These are phyloP conservation scores for Muntiacus reevesi DNA, from an alignment of 2,113 vertebrate genomes.

Conservation along the genomic window DNA sequence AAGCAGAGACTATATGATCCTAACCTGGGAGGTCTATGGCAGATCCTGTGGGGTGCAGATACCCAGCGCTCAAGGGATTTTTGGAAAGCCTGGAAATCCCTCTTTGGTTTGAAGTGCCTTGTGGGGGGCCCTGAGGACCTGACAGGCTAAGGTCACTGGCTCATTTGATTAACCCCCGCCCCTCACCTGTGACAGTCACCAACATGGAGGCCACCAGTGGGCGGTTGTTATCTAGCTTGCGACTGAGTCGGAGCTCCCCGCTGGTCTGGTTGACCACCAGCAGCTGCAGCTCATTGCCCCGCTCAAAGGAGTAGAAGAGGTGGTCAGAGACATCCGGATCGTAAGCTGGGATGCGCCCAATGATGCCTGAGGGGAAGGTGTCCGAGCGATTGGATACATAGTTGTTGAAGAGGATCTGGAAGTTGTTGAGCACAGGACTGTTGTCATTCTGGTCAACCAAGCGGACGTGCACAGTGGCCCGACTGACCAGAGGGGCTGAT, in stretches of 20 bases:
- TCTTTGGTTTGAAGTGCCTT: neutral
- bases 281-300: conserved; percentile 95
- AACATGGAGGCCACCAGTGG: conserved; percentile 96
- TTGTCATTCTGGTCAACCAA: conserved; percentile 99
- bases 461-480: conserved; percentile 92
- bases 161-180: neutral
- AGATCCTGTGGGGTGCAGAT: neutral
- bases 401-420: conserved; percentile 99
- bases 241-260: conserved; percentile 95
- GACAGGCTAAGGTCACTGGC: neutral
- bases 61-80: neutral
- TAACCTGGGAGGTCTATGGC: neutral
- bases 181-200: conserved; percentile 97
- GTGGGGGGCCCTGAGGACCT: neutral
- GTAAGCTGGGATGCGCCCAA: conserved; percentile 94
- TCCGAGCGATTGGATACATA: conserved; percentile 97
- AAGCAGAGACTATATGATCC: neutral
- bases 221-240: conserved; percentile 98
- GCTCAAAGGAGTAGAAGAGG: conserved; percentile 95
- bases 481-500: conserved; percentile 95
- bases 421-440: conserved; percentile 92
- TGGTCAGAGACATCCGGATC: conserved; percentile 96
- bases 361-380: conserved; percentile 95
- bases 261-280: conserved; percentile 96
- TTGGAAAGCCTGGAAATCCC: neutral